Percentiles rank a stretch among this genome's conserved stretches.
Evolutionary conservation across 2,888 invertebrate species (phyloP).

Genomic region (Boloria euphrosyne): DNA sequence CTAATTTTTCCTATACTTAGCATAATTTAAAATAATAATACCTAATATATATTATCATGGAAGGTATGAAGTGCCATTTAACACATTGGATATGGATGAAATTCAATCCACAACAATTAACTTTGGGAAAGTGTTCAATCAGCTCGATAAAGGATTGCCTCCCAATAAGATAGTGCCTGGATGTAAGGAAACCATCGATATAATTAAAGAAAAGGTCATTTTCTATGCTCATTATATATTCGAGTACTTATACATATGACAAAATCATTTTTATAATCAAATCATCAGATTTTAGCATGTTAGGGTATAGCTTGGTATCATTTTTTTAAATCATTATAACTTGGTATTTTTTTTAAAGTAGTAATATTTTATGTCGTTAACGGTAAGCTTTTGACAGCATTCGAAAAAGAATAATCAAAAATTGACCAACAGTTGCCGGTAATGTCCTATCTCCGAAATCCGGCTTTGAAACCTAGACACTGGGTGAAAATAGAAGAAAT

Average conservation of each 20-base stretch:
- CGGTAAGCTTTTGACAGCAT: neutral
- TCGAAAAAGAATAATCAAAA: neutral
- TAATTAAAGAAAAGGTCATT: constrained; percentile 88
- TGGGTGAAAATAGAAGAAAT: constrained; percentile 92
- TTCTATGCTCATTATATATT: neutral
- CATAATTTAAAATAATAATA: neutral
- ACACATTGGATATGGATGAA: constrained; percentile 87
- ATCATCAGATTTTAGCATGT: too few relatives aligned
- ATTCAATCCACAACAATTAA: constrained; percentile 85
- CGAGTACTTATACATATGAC: neutral
- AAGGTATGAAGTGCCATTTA: constrained; percentile 81
- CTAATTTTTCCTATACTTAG: too few relatives aligned
- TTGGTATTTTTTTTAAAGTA: too few relatives aligned
- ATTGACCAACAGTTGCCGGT: constrained; percentile 84
- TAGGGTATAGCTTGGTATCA: too few relatives aligned
- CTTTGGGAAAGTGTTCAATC: constrained; percentile 87
- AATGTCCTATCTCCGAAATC: constrained; percentile 90
- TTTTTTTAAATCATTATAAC: too few relatives aligned
- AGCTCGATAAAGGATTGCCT: constrained; percentile 91
- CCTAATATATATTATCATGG: constrained; percentile 31
- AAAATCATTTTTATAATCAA: neutral
- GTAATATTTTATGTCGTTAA: too few relatives aligned
- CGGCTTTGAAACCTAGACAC: constrained; percentile 89
- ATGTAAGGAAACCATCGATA: constrained; percentile 89
- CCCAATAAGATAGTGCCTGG: constrained; percentile 89